phyloP scores from a whole-genome alignment of 1,140 invertebrate genomes.

The Bactericera cockerelli region DNA sequence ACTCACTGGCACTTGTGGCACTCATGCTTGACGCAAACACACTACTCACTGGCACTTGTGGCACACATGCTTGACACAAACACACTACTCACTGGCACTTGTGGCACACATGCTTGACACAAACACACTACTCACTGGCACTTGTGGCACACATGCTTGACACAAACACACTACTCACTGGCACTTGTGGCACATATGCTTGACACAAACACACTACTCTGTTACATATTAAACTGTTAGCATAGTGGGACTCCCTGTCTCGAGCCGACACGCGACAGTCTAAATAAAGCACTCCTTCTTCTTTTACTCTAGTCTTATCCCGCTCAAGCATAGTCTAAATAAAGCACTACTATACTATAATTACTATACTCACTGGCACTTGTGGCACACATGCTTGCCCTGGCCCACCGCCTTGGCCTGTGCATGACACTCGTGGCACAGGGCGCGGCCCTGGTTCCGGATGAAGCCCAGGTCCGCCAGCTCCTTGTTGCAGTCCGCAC shows the following conservation, averaged over 20 bases:
- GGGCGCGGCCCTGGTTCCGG: conserved; percentile 76
- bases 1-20: no score
- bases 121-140: background rate
- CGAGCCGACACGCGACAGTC: no score
- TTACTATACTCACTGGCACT: conserved; percentile 90
- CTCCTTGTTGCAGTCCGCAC: conserved; percentile 79
- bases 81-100: no score
- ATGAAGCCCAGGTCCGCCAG: conserved; percentile 95
- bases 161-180: conserved; percentile 70
- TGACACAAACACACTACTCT: conserved; percentile 85
- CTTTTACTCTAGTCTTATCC: no score
- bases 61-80: no score
- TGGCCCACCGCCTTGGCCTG: conserved; percentile 85
- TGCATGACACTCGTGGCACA: conserved; percentile 96
- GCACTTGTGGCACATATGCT: conserved; percentile 98
- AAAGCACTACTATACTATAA: no score
- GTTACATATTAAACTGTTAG: no score
- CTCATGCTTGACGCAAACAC: no score
- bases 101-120: background rate
- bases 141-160: conserved; percentile 75
- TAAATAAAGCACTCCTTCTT: no score
- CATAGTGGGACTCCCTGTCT: no score
- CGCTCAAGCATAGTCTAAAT: no score
- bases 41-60: no score
- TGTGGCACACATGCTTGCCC: conserved; percentile 95